These are phyloP conservation scores for Tenodera sinensis DNA, from an alignment of 2,888 invertebrate species.

Conservation along the genomic window DNA sequence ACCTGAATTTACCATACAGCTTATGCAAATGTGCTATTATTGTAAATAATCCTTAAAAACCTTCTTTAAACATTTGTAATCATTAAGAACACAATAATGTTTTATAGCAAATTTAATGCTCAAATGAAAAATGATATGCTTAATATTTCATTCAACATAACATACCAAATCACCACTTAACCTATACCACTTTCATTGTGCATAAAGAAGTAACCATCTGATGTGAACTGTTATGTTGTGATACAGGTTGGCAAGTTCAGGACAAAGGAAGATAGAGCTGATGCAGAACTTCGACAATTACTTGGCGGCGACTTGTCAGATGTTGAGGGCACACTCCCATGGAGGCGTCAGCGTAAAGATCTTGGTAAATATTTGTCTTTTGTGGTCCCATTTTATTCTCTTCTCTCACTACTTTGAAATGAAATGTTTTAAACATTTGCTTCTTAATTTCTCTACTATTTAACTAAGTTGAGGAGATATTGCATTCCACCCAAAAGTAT, in stretches of 20 bases:
- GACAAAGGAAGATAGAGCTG: conserved; percentile 72
- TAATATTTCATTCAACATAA: too few relatives aligned
- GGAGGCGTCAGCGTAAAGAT: conserved; percentile 53
- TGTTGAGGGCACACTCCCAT: conserved; percentile 59
- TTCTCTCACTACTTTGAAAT: background rate
- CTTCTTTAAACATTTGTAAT: too few relatives aligned
- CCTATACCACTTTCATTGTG: background rate
- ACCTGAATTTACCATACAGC: too few relatives aligned
- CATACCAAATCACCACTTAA: too few relatives aligned
- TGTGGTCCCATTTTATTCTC: background rate
- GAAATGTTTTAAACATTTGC: too few relatives aligned
- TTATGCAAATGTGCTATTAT: too few relatives aligned
- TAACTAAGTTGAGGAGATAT: too few relatives aligned
- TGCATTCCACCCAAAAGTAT: too few relatives aligned
- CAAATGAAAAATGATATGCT: too few relatives aligned
- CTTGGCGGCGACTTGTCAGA: conserved; percentile 64
- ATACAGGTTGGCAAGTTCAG: conserved; percentile 70
- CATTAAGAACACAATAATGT: too few relatives aligned
- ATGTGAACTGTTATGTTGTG: conserved; percentile 12
- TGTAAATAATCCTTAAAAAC: too few relatives aligned
- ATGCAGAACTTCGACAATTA: conserved; percentile 71
- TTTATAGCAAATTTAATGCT: too few relatives aligned
- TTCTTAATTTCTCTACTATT: background rate
- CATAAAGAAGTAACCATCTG: background rate
- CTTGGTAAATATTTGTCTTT: background rate